These are phyloP conservation scores for Dryocosmus kuriphilus DNA, from an alignment of 2,888 invertebrate genomes.

Conservation along the genomic window DNA sequence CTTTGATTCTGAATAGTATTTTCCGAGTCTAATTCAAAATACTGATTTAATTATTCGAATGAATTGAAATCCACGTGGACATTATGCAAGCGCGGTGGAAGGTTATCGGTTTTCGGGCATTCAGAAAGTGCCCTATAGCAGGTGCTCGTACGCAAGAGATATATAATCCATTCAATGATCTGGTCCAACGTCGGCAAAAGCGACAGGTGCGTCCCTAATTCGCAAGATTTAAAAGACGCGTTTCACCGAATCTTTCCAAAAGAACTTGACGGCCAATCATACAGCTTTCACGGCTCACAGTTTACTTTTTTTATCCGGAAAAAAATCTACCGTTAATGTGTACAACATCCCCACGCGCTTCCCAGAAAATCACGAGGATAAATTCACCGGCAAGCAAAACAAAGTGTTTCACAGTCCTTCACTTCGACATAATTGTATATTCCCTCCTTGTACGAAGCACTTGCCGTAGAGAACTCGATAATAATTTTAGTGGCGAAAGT, in stretches of 20 bases:
- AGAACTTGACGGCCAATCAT: background rate
- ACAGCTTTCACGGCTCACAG: background rate
- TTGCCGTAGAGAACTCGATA: slow-evolving; percentile 6
- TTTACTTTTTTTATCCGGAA: background rate
- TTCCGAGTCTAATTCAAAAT: background rate
- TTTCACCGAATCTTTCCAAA: slow-evolving; percentile 4
- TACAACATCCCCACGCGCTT: slow-evolving; percentile 11
- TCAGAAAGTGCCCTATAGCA: slow-evolving; percentile 25
- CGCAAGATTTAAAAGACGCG: background rate
- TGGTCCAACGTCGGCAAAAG: background rate
- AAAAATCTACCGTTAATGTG: slow-evolving; percentile 14
- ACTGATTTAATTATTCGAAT: background rate
- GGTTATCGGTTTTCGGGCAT: slow-evolving; percentile 25
- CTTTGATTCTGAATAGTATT: background rate
- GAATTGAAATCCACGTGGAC: background rate
- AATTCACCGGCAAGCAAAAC: background rate
- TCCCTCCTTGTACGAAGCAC: background rate
- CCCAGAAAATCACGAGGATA: slow-evolving; percentile 3
- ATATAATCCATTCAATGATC: background rate
- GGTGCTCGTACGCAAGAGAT: slow-evolving; percentile 30
- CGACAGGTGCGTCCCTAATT: slow-evolving; percentile 8
- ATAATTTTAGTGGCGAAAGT: slow-evolving; percentile 7
- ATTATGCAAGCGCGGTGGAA: slow-evolving; percentile 19
- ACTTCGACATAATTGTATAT: background rate
- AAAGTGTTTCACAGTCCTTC: background rate